Percentiles rank a stretch among this genome's conserved stretches.
Conservation (phyloP, 2,113 vertebrate species). For the Hyaena hyaena region DNA sequence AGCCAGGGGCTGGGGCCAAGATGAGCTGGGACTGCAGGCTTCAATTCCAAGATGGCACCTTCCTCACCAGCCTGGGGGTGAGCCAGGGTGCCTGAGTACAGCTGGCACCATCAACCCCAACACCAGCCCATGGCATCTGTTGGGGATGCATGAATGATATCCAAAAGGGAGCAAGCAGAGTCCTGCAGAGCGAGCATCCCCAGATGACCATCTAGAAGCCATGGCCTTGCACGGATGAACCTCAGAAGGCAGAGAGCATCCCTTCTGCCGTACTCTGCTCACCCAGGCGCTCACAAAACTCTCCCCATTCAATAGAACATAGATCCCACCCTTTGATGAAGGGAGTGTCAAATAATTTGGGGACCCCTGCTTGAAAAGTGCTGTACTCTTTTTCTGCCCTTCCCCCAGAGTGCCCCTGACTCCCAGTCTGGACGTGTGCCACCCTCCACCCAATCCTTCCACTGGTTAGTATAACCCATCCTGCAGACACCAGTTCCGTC, state of each 20-base stretch:
- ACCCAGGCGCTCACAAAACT: neutral
- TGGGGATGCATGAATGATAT: neutral
- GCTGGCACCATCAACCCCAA: fast-evolving
- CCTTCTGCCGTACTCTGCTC: fast-evolving
- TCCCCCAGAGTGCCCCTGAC: fast-evolving
- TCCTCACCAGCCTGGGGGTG: neutral
- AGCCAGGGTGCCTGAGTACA: neutral
- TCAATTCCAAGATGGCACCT: fast-evolving
- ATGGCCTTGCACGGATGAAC: fast-evolving
- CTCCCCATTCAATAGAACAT: neutral
- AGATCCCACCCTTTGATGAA: neutral
- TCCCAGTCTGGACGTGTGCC: too few species aligned
- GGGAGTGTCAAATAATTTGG: fast-evolving
- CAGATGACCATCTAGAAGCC: neutral
- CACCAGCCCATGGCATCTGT: neutral
- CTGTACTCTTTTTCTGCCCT: neutral
- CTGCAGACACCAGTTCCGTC: fast-evolving
- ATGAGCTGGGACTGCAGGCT: fast-evolving
- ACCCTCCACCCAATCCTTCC: neutral
- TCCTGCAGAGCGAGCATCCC: neutral
- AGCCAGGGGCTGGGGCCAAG: neutral
- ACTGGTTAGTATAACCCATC: fast-evolving
- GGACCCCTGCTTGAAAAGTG: fast-evolving
- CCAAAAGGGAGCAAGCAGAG: neutral
- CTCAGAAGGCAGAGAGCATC: neutral